Base-by-base conservation (phyloP, 2,888 invertebrate genomes). In the Polydrusus cervinus region DNA sequence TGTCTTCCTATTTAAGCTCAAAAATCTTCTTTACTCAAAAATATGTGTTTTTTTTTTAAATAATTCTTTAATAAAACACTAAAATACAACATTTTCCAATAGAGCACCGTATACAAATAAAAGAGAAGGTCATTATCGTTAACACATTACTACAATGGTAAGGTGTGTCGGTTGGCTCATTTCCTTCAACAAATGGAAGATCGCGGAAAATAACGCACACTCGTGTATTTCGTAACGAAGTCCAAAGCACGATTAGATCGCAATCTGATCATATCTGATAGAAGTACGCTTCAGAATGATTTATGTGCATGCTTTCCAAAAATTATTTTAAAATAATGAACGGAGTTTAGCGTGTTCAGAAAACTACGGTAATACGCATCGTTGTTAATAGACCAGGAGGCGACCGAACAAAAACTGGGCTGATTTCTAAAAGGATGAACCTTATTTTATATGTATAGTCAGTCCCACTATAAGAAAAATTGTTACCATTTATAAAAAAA, bases 131-230 rank as follows among this genome's bases (percentile, higher is more conserved):
- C 47, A 47, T 64, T 64, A 64, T 14, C 25, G 64, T 64, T 49
- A 68, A 68, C 57, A 45, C 57, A 57, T 57, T 57, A 57, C 45
- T 57, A 68, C 68, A 68, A 68, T 68, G n/a, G 68, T 45, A 14
- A 68, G 68, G 68, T 68, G 68, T 57, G 60, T 16, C 45, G 68
- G 25, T 68, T 55, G 57, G 68, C 60, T 62, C 60, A 67, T 57
- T 72, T 67, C 72, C 72, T 67, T 47, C 20, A 66, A 66, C 66
- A 72, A 67, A 67, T 72, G 66, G 60, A 72, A 72, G 57, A 66
- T 67, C 60, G 71, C 55, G 18, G 45, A 55, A 57, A 55, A 57
- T 57, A 68, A 57, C 45, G 68, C 68, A 60, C 34, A 49, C 25
- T 64, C 16, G 64, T 6, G 20, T 3, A 20, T 68, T 68, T 68